Conservation (phyloP, 2,113 vertebrate genomes). For the Echinops telfairi region DNA sequence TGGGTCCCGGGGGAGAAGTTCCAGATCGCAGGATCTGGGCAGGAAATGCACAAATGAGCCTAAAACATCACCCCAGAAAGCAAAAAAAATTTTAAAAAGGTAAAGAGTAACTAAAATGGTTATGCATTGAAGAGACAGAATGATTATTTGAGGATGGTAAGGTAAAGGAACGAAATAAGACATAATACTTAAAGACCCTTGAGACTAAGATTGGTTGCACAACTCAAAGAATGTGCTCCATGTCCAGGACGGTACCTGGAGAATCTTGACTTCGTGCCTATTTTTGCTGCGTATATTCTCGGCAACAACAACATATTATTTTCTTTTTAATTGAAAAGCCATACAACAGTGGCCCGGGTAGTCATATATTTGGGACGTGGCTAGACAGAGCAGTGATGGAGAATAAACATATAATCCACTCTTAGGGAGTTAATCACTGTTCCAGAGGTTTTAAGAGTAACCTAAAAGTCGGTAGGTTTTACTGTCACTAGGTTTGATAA, state of each 20-base stretch:
- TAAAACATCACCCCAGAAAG: not conserved
- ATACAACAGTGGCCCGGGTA: not conserved
- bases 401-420: not conserved
- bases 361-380: constrained; percentile 2
- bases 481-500: constrained; percentile 32
- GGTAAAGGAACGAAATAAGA: not conserved
- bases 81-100: not conserved
- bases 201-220: not conserved
- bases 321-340: not conserved
- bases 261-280: not conserved
- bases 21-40: not conserved
- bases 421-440: not conserved
- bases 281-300: not conserved
- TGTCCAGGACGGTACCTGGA: not conserved
- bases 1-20: not conserved
- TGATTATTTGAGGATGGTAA: constrained; percentile 36
- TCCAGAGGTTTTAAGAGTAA: constrained; percentile 28
- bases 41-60: not conserved
- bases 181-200: too few species aligned
- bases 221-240: not conserved
- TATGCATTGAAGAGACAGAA: not conserved
- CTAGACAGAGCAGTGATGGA: not conserved
- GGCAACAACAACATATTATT: not conserved
- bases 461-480: constrained; percentile 42
- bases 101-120: not conserved